These are phyloP conservation scores for Lypha dubia DNA, from an alignment of 2,888 invertebrate genomes.

Conservation along the genomic window DNA sequence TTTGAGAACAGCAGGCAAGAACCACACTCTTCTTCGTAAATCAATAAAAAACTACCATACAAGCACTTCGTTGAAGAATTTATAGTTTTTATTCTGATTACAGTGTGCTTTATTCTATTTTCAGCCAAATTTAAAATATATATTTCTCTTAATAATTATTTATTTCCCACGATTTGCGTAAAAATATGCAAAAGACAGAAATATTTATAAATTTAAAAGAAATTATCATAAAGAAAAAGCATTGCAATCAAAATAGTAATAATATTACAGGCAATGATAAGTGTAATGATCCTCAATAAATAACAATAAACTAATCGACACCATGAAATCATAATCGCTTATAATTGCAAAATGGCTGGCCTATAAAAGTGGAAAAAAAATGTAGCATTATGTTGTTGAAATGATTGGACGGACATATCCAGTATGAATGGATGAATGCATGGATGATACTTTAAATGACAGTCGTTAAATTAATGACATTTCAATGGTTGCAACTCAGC, in stretches of 20 bases:
- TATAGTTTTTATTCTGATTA: not conserved
- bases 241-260: slow-evolving; percentile 33
- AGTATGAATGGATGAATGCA: slow-evolving; percentile 28
- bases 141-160: slow-evolving; percentile 19
- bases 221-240: slow-evolving; percentile 41
- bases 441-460: slow-evolving; percentile 59
- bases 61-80: no score
- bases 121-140: not conserved
- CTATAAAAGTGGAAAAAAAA: slow-evolving; percentile 35
- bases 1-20: no score
- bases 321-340: slow-evolving; percentile 54
- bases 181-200: slow-evolving; percentile 31
- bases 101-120: not conserved
- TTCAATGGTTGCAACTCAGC: slow-evolving; percentile 57
- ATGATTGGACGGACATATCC: not conserved
- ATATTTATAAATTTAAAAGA: slow-evolving; percentile 33
- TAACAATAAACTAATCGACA: slow-evolving; percentile 68
- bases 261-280: slow-evolving; percentile 53
- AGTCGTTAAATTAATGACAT: slow-evolving; percentile 64
- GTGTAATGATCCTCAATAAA: slow-evolving; percentile 59
- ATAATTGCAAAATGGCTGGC: slow-evolving; percentile 56
- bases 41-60: no score
- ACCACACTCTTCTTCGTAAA: no score
- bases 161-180: slow-evolving; percentile 47
- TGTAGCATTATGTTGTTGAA: not conserved